Conservation (phyloP, 2,888 invertebrate genomes). For the Exocentrus adspersus region DNA sequence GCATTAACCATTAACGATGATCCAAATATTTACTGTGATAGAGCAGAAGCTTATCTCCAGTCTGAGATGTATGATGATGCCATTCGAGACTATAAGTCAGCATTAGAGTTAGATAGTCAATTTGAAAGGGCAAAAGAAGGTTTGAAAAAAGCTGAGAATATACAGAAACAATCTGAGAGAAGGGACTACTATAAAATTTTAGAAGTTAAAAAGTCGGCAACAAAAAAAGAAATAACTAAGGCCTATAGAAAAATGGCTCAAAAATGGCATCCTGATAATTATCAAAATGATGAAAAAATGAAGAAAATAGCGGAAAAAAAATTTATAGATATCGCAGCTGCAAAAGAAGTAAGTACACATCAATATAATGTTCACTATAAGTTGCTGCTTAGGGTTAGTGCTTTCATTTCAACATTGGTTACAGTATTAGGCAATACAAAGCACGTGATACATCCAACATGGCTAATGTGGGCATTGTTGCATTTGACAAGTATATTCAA, state of each 20-base stretch:
- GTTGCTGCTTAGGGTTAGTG: no score
- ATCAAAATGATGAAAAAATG: conserved; percentile 79
- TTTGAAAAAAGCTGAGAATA: conserved; percentile 84
- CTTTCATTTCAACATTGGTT: no score
- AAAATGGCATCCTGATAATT: conserved; percentile 99
- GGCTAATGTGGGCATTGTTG: no score
- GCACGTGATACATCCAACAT: no score
- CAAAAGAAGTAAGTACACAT: conserved; percentile 86
- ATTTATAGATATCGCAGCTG: conserved; percentile 98
- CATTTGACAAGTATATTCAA: no score
- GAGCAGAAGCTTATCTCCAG: conserved; percentile 89
- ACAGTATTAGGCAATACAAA: no score
- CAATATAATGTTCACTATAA: no score
- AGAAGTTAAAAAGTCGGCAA: conserved; percentile 88
- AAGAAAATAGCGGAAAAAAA: conserved; percentile 96
- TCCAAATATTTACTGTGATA: conserved; percentile 84
- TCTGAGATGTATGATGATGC: conserved; percentile 95
- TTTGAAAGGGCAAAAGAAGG: conserved; percentile 89
- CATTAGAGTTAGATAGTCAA: conserved; percentile 83
- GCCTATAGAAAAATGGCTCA: conserved; percentile 97
- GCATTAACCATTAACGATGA: conserved; percentile 82
- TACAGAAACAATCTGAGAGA: conserved; percentile 92
- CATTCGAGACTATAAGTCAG: conserved; percentile 86
- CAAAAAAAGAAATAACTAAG: conserved; percentile 92
- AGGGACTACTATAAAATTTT: conserved; percentile 98